Conservation (phyloP, 2,797 vertebrate genomes). For the Denticeps clupeoides region DNA sequence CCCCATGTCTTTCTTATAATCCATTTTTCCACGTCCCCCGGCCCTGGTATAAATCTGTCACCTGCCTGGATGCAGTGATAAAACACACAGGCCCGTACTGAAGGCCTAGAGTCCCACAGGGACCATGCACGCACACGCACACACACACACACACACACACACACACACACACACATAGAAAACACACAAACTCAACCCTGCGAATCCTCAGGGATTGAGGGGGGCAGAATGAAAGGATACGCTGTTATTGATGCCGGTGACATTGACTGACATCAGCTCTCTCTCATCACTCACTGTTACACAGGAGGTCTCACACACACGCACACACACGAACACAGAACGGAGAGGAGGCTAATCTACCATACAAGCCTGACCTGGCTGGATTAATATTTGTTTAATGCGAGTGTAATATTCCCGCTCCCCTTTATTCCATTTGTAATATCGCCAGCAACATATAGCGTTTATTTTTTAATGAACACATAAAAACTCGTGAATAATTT, state of each 20-base stretch:
- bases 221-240: slow-evolving; percentile 2
- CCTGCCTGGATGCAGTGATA: background rate
- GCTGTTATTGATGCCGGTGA: slow-evolving; percentile 1
- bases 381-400: too few species aligned
- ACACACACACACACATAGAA: slow-evolving; percentile 3
- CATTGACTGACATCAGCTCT: background rate
- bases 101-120: slow-evolving; percentile 14
- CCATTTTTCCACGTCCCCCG: slow-evolving; percentile 18
- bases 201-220: background rate
- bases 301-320: too few species aligned
- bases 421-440: too few species aligned
- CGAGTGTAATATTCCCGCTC: too few species aligned
- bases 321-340: too few species aligned
- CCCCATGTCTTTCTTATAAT: slow-evolving; percentile 16
- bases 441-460: too few species aligned
- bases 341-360: too few species aligned
- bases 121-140: background rate
- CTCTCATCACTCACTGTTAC: background rate
- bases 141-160: slow-evolving; percentile 1
- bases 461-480: too few species aligned
- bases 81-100: slow-evolving; percentile 1
- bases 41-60: slow-evolving; percentile 12
- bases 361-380: too few species aligned
- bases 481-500: too few species aligned
- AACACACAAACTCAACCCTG: background rate